Evolutionary conservation across 1,140 invertebrate genomes (phyloP).

Genomic region (Vollenhovia emeryi): DNA sequence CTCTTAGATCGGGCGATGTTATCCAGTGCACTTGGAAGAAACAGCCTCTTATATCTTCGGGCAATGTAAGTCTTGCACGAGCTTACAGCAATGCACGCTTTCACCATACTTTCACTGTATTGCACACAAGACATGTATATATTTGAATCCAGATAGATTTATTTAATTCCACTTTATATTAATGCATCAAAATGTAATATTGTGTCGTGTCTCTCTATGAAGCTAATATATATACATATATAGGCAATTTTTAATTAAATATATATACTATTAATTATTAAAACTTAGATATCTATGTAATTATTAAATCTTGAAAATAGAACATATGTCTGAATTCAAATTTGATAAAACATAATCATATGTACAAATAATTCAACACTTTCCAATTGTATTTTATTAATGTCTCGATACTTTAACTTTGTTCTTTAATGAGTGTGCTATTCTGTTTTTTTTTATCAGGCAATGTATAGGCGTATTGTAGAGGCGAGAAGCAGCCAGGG

Average conservation of each 20-base stretch:
- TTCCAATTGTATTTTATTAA: conserved; percentile 5
- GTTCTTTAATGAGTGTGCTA: conserved; percentile 13
- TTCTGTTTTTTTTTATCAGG: conserved; percentile 85
- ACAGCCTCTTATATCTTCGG: conserved; percentile 80
- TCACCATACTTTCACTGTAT: conserved; percentile 48
- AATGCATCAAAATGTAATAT: background rate
- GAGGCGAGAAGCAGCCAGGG: conserved; percentile 89
- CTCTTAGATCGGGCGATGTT: conserved; percentile 64
- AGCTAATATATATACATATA: background rate
- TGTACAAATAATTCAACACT: conserved; percentile 15
- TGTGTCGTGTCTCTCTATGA: background rate
- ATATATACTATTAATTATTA: background rate
- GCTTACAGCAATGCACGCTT: conserved; percentile 69
- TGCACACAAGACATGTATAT: conserved; percentile 19
- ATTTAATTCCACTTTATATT: background rate
- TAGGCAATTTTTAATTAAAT: background rate
- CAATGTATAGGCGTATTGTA: conserved; percentile 92
- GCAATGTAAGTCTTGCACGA: conserved; percentile 74
- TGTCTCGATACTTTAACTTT: background rate
- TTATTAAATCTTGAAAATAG: background rate
- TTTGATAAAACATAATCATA: conserved; percentile 14
- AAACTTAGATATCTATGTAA: background rate
- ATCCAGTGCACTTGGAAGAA: conserved; percentile 78
- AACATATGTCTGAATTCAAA: conserved; percentile 17
- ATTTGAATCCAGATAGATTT: conserved; percentile 16